phyloP scores from a whole-genome alignment of 2,888 invertebrate species.

The Drosophila mercatorum region DNA sequence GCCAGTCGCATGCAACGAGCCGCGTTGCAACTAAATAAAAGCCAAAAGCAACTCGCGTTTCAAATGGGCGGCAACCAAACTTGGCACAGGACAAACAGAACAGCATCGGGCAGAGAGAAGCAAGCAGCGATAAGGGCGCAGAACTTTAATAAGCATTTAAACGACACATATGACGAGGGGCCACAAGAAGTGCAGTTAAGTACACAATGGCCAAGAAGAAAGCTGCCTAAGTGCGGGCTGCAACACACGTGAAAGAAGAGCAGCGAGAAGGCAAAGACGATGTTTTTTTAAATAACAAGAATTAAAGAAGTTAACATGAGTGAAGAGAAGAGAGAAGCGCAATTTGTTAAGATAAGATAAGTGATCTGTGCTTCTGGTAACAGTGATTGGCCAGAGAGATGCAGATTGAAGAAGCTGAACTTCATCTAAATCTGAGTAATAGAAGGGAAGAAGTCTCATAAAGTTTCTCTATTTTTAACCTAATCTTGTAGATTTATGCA shows the following conservation, averaged over 20 bases:
- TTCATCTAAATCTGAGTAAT: too few species aligned
- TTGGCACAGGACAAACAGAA: slow-evolving; percentile 30
- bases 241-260: background rate
- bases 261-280: background rate
- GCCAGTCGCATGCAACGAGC: slow-evolving; percentile 40
- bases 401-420: background rate
- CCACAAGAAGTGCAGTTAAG: slow-evolving; percentile 21
- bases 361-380: background rate
- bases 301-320: background rate
- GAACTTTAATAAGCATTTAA: slow-evolving; percentile 55
- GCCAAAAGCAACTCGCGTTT: slow-evolving; percentile 31
- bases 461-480: background rate
- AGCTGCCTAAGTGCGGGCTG: slow-evolving; percentile 16
- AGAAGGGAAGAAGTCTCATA: too few species aligned
- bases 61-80: slow-evolving; percentile 51
- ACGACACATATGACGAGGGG: slow-evolving; percentile 38
- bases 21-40: slow-evolving; percentile 25
- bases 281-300: slow-evolving; percentile 9
- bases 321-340: background rate
- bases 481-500: background rate
- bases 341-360: background rate
- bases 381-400: background rate
- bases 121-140: slow-evolving; percentile 11
- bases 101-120: background rate
- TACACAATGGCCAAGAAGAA: slow-evolving; percentile 24